Conservation (phyloP, 2,888 invertebrate genomes). For the Brachypterus glaber region DNA sequence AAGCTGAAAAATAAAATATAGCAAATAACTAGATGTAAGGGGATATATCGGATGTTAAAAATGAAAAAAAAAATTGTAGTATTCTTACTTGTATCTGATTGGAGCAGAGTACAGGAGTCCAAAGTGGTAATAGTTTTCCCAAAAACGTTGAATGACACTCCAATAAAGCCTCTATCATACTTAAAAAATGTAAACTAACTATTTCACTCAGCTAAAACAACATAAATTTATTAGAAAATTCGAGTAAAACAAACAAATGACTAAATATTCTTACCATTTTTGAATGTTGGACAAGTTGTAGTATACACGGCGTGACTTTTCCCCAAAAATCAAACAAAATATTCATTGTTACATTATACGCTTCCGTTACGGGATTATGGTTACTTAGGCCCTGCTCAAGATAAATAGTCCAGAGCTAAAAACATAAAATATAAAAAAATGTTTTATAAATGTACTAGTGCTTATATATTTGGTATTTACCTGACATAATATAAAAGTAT, state of each 20-base stretch:
- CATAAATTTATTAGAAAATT: constrained; percentile 5
- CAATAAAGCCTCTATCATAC: constrained; percentile 85
- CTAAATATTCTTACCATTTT: constrained; percentile 61
- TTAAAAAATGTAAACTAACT: constrained; percentile 93
- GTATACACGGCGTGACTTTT: constrained; percentile 89
- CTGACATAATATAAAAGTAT: constrained; percentile 96
- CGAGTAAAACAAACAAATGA: constrained; percentile 14
- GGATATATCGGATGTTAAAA: no score
- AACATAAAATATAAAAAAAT: constrained; percentile 15
- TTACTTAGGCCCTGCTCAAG: constrained; percentile 76
- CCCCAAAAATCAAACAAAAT: constrained; percentile 97
- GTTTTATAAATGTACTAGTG: no score
- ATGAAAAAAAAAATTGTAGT: no score
- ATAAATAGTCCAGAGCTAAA: constrained; percentile 92
- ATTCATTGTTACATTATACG: constrained; percentile 63
- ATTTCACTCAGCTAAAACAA: constrained; percentile 81
- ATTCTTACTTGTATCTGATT: constrained; percentile 68
- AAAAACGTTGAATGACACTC: constrained; percentile 92
- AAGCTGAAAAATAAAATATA: constrained; percentile 48
- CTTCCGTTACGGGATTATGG: constrained; percentile 58
- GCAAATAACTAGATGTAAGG: constrained; percentile 1
- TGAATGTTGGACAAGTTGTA: constrained; percentile 85
- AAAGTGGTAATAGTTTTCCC: constrained; percentile 84
- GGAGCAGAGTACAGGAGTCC: constrained; percentile 94
- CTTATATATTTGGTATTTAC: no score